Evolutionary conservation across 2,113 vertebrate species (phyloP).

Genomic region (Tragelaphus buxtoni): DNA sequence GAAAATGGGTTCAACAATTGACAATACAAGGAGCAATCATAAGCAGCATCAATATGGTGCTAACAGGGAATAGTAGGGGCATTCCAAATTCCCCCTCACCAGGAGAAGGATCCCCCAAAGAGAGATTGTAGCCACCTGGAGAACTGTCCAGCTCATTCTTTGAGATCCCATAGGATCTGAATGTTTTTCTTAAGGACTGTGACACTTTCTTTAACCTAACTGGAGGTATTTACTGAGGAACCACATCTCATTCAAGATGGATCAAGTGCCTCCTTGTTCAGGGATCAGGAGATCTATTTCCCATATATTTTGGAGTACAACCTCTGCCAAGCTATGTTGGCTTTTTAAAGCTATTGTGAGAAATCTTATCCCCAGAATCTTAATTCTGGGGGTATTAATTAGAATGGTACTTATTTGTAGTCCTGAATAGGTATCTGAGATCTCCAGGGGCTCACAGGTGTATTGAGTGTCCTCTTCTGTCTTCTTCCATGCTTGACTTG

Average conservation of each 20-base stretch:
- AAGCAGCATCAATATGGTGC: background rate
- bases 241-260: background rate
- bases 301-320: background rate
- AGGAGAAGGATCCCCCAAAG: background rate
- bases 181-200: background rate
- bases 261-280: background rate
- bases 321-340: background rate
- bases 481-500: background rate
- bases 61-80: background rate
- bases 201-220: background rate
- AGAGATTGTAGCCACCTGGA: background rate
- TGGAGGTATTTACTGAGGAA: background rate
- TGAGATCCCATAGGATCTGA: background rate
- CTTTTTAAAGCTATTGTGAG: background rate
- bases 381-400: background rate
- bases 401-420: background rate
- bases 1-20: background rate
- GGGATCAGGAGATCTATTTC: background rate
- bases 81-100: background rate
- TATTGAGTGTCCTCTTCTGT: background rate
- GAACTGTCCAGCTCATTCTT: background rate
- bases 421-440: background rate
- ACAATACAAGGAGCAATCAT: background rate
- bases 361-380: background rate
- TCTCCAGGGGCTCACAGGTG: background rate